A percentile compares a stretch with the other conserved stretches of the same genome.
Conservation (phyloP, 2,888 invertebrate genomes). For the Gymnocheta viridis region DNA sequence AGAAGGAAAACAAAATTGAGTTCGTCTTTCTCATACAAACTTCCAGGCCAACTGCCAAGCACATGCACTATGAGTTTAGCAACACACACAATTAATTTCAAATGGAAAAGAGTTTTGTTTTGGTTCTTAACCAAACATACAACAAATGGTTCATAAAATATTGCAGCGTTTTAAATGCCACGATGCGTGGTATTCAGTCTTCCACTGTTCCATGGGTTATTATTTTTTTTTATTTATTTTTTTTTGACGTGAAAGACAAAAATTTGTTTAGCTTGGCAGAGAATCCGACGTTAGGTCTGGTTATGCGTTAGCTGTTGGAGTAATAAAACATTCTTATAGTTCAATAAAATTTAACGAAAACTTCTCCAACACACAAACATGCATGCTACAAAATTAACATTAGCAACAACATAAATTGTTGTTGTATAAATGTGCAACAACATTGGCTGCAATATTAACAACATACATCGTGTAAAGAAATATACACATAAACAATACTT, state of each 20-base stretch:
- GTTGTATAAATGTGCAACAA: constrained; percentile 13
- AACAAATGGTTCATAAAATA: constrained; percentile 63
- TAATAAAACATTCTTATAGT: constrained; percentile 63
- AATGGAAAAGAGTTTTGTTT: not conserved
- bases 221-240: not conserved
- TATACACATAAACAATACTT: constrained; percentile 36
- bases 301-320: constrained; percentile 6
- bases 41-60: constrained; percentile 42
- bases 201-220: not conserved
- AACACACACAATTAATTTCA: constrained; percentile 22
- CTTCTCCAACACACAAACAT: constrained; percentile 2
- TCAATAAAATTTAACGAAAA: constrained; percentile 58
- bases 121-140: not conserved
- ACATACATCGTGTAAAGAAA: too few species aligned
- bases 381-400: constrained; percentile 32
- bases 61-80: constrained; percentile 6
- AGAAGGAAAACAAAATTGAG: not conserved
- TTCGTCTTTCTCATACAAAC: constrained; percentile 33
- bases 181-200: constrained; percentile 47
- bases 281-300: not conserved
- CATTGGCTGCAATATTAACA: constrained; percentile 27
- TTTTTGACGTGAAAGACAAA: not conserved
- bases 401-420: constrained; percentile 20
- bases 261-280: constrained; percentile 11
- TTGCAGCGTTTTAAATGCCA: constrained; percentile 31